These are phyloP conservation scores for Anguilla japonica DNA, from an alignment of 2,113 vertebrate species.

Conservation along the genomic window DNA sequence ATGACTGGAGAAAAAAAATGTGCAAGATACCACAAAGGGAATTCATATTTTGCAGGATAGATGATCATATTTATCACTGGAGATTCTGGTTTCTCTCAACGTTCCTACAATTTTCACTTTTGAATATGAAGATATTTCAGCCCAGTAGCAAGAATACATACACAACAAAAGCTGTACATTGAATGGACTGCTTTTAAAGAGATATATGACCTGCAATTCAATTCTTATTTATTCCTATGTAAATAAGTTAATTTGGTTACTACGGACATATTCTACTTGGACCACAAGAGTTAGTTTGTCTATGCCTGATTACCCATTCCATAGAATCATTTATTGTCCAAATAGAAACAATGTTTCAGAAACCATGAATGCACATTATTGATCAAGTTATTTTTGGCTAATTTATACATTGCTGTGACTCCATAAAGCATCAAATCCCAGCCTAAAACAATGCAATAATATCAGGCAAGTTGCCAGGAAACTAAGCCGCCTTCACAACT, in stretches of 20 bases:
- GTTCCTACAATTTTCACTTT: too few species aligned
- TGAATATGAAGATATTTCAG: too few species aligned
- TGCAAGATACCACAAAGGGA: too few species aligned
- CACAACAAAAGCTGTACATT: too few species aligned
- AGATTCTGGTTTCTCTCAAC: not conserved
- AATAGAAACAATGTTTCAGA: not conserved
- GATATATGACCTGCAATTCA: too few species aligned
- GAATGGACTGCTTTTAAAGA: too few species aligned
- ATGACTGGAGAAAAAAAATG: too few species aligned
- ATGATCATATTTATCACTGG: not conserved
- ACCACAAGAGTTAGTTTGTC: too few species aligned
- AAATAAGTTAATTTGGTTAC: too few species aligned
- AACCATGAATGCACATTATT: not conserved
- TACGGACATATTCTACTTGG: not conserved
- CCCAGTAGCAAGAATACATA: too few species aligned
- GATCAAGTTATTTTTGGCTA: not conserved
- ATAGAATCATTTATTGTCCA: not conserved
- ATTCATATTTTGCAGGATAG: too few species aligned
- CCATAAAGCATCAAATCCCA: not conserved
- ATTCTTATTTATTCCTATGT: too few species aligned
- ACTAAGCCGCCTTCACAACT: not conserved
- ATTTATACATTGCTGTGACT: not conserved
- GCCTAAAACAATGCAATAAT: not conserved
- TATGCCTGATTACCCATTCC: not conserved
- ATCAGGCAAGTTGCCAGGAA: not conserved